Percentiles rank a stretch among this genome's conserved stretches.
phyloP scores from a whole-genome alignment of 2,888 invertebrate genomes.

The Latrodectus elegans region DNA sequence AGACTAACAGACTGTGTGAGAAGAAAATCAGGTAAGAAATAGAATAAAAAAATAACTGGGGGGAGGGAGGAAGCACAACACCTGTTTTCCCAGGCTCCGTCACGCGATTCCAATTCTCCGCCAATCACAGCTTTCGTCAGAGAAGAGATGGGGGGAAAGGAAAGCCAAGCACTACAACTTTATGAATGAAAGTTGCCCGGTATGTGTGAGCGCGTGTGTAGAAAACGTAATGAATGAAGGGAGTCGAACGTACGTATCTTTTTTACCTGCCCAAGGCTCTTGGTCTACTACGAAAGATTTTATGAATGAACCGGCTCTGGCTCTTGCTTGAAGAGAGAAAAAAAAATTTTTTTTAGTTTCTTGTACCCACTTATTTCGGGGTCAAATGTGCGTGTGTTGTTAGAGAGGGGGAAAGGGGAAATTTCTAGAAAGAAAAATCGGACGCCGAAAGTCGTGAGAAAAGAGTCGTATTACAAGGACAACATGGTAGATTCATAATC shows the following conservation, averaged over 20 bases:
- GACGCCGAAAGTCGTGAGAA: constrained; percentile 56
- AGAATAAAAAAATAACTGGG: constrained; percentile 23
- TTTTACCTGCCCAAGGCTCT: constrained; percentile 57
- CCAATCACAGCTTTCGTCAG: constrained; percentile 50
- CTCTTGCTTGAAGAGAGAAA: not conserved
- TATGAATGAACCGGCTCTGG: constrained; percentile 63
- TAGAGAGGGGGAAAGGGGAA: not conserved
- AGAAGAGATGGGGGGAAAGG: not conserved
- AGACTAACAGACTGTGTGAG: not conserved
- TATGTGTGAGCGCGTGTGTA: constrained; percentile 65
- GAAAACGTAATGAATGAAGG: constrained; percentile 64
- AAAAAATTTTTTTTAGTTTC: constrained; percentile 23
- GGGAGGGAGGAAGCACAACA: constrained; percentile 44
- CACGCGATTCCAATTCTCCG: constrained; percentile 54
- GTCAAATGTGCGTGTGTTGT: constrained; percentile 34
- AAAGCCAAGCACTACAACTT: constrained; percentile 57
- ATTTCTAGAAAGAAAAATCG: constrained; percentile 25
- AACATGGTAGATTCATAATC: constrained; percentile 9
- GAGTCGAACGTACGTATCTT: constrained; percentile 55
- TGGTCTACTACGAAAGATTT: constrained; percentile 55
- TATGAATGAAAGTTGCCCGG: constrained; percentile 64
- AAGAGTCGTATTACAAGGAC: constrained; percentile 60
- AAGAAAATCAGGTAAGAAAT: constrained; percentile 7
- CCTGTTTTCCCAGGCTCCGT: constrained; percentile 70
- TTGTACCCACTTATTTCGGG: constrained; percentile 58